Percentiles rank a stretch among this genome's conserved stretches.
These are phyloP conservation scores for Bucorvus abyssinicus DNA, from an alignment of 2,797 vertebrate genomes.

Conservation along the genomic window DNA sequence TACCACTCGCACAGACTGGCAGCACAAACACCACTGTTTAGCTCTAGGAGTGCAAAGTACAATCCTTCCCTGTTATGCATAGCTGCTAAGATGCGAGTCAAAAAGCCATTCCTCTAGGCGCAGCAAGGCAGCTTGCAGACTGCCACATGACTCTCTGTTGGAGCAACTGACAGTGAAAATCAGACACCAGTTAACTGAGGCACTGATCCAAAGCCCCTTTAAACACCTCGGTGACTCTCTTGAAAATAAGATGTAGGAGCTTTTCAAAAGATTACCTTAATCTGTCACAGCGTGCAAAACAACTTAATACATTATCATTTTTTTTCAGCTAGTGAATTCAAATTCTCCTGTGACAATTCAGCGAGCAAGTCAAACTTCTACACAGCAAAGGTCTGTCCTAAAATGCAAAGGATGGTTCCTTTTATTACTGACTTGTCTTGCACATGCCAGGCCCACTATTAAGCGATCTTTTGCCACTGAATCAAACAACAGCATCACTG, in stretches of 20 bases:
- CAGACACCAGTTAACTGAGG: slow-evolving; percentile 31
- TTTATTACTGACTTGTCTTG: background rate
- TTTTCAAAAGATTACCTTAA: slow-evolving; percentile 64
- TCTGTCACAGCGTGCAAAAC: slow-evolving; percentile 60
- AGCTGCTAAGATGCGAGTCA: background rate
- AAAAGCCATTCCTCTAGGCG: background rate
- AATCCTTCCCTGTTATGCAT: background rate
- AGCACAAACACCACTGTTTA: background rate
- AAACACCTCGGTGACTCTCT: slow-evolving; percentile 38
- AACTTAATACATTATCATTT: slow-evolving; percentile 57
- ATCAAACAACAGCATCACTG: background rate
- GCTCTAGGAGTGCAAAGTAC: background rate
- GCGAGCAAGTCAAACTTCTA: slow-evolving; percentile 6
- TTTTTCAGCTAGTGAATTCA: slow-evolving; percentile 42
- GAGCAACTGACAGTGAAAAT: slow-evolving; percentile 44
- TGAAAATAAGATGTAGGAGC: slow-evolving; percentile 55
- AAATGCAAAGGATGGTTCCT: background rate
- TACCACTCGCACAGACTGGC: background rate
- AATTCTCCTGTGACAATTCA: slow-evolving; percentile 7
- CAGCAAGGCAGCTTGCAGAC: background rate
- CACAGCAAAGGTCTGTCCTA: background rate
- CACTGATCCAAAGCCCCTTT: slow-evolving; percentile 62
- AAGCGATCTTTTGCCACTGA: background rate
- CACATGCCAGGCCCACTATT: background rate
- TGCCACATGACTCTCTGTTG: background rate